phyloP scores from a whole-genome alignment of 2,797 vertebrate genomes.

The Mastacembelus armatus region DNA sequence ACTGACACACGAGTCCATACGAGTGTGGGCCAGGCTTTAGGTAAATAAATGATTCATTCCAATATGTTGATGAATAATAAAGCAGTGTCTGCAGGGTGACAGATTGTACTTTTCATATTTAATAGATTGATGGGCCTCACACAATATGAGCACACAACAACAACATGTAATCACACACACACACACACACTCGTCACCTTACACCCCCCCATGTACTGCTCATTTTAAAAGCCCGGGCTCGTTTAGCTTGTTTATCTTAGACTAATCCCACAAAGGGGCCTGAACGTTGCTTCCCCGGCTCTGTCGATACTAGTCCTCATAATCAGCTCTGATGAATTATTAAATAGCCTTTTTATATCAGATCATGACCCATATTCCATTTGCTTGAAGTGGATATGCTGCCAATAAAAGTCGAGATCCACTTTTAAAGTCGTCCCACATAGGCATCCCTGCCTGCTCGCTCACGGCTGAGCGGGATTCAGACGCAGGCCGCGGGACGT shows the following conservation, averaged over 20 bases:
- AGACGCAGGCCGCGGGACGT: conserved; percentile 23
- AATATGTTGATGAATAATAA: conserved; percentile 82
- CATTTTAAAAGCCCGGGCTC: neutral
- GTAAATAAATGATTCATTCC: conserved; percentile 80
- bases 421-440: conserved; percentile 72
- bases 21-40: conserved; percentile 66
- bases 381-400: conserved; percentile 63
- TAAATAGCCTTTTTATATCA: conserved; percentile 79
- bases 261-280: conserved; percentile 59
- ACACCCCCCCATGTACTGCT: conserved; percentile 24
- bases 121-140: conserved; percentile 73
- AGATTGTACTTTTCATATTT: conserved; percentile 85
- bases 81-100: conserved; percentile 75
- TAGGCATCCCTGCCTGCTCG: conserved; percentile 31
- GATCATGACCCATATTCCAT: conserved; percentile 81
- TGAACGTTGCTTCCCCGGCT: conserved; percentile 56
- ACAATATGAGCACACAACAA: conserved; percentile 42
- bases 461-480: conserved; percentile 34
- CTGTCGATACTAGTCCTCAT: conserved; percentile 68
- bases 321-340: conserved; percentile 80
- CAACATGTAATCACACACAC: conserved; percentile 35
- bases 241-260: conserved; percentile 30
- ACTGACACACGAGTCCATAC: conserved; percentile 18
- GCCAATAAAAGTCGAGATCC: conserved; percentile 73
- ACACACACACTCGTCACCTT: too few species aligned